These are phyloP conservation scores for fruit fly (Drosophila melanogaster) DNA, from an alignment of 1,140 invertebrate species.

Conservation along the genomic window Release_6_plus_ISO1_MT NC_004354.4:10455501-10456000, in stretches of 20 bases:
- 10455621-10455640: slow-evolving; percentile 28
- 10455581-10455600: slow-evolving; percentile 41
- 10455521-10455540: slow-evolving; percentile 22
- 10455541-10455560: neutral
- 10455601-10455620: slow-evolving; percentile 40
- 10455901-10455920: slow-evolving; percentile 4
- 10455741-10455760: slow-evolving; percentile 17
- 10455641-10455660: neutral
- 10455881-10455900: neutral
- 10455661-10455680: neutral
- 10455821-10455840: slow-evolving; percentile 25
- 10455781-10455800: slow-evolving; percentile 41
- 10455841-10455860: neutral
- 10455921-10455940: neutral
- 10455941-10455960: neutral
- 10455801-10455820: slow-evolving; percentile 38
- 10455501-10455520: slow-evolving; percentile 49
- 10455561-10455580: neutral
- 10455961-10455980: too few relatives aligned
- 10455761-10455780: slow-evolving; percentile 19
- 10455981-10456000: neutral
- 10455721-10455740: slow-evolving; percentile 1
- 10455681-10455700: slow-evolving; percentile 3
- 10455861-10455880: neutral
- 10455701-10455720: neutral